A percentile compares a stretch with the other conserved stretches of the same genome.
These are phyloP conservation scores for Melanotaenia trifasciata DNA, from an alignment of 2,797 vertebrate species.

Conservation along the genomic window DNA sequence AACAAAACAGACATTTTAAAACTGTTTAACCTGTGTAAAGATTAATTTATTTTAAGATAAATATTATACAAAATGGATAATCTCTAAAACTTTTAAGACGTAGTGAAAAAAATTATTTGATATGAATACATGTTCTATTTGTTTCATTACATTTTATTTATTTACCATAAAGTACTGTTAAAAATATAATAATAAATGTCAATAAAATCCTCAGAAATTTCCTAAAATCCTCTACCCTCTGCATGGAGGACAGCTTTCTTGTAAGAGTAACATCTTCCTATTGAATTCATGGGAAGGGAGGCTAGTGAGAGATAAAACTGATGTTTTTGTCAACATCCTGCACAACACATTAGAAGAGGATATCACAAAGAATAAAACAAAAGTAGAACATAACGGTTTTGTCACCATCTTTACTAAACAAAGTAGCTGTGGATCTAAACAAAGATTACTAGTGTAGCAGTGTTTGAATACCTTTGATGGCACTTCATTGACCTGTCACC, in stretches of 20 bases:
- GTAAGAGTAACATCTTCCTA: conserved; percentile 51
- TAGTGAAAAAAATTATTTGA: no score
- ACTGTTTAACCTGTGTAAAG: background rate
- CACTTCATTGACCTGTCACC: conserved; percentile 26
- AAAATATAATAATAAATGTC: background rate
- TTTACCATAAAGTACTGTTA: background rate
- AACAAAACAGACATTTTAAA: background rate
- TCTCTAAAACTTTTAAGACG: no score
- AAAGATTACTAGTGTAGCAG: conserved; percentile 1
- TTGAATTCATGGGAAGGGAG: conserved; percentile 68
- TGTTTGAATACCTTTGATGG: conserved; percentile 13
- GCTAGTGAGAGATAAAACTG: conserved; percentile 33
- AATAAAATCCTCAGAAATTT: background rate
- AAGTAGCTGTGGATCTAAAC: conserved; percentile 1
- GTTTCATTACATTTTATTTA: background rate
- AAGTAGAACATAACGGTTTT: background rate
- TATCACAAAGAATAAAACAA: background rate
- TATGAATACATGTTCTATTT: no score
- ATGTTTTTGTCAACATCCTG: conserved; percentile 45
- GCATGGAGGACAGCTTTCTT: conserved; percentile 11
- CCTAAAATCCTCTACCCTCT: background rate
- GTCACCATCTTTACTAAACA: background rate
- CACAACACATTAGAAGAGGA: conserved; percentile 31
- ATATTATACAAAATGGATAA: no score
- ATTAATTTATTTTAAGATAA: no score